Conservation (phyloP, 2,113 vertebrate species). For the Neolamprologus variostigma region DNA sequence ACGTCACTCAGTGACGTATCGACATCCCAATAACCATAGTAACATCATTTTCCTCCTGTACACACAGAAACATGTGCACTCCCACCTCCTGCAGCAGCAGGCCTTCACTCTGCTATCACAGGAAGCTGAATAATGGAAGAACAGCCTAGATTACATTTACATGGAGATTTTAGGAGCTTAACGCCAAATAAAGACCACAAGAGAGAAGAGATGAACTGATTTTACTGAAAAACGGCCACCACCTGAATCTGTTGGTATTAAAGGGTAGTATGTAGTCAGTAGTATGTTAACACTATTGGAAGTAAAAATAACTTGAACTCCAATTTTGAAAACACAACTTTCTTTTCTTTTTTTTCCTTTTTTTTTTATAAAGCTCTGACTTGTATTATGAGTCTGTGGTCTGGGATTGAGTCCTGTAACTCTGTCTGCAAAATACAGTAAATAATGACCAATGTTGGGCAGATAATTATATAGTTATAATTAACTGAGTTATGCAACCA, state of each 20-base stretch:
- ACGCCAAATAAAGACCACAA: neutral
- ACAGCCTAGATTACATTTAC: neutral
- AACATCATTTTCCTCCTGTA: neutral
- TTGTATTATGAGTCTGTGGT: neutral
- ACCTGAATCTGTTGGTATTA: neutral
- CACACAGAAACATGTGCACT: neutral
- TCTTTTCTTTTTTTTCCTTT: fast-evolving
- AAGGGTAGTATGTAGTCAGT: fast-evolving
- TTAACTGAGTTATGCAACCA: too few species aligned
- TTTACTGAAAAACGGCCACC: neutral
- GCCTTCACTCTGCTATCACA: neutral
- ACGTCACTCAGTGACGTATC: neutral
- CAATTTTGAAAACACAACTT: neutral
- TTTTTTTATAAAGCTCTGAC: neutral
- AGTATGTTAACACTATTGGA: fast-evolving
- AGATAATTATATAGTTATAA: fast-evolving
- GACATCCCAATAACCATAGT: neutral
- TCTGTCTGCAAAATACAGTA: neutral
- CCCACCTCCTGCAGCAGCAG: neutral
- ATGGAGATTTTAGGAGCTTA: neutral
- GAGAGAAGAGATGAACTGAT: neutral
- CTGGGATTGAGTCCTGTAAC: fast-evolving
- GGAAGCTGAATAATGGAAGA: neutral
- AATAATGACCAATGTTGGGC: too few species aligned
- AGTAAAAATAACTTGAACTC: neutral